Evolutionary conservation across 2,888 invertebrate genomes (phyloP), one percentile per base, ranked within the genome.

Genomic region (Pheosia gnoma): DNA sequence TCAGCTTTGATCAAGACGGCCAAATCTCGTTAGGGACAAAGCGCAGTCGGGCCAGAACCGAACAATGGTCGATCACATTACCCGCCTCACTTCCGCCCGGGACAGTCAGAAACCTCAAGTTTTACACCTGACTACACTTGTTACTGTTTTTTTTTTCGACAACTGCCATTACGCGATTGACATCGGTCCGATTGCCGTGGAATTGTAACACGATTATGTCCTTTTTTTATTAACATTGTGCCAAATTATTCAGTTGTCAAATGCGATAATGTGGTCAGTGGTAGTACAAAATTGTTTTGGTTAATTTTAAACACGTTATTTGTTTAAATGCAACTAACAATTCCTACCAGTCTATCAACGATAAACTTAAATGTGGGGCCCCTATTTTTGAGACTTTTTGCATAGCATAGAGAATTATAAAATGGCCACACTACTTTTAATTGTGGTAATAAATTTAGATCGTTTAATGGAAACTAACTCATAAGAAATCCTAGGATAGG

Each of bases 1-100:
- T 81, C 77, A 78, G 79, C 82, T 83, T 84, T 83, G 82, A 82
- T 77, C 75, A 73, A 75, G 74, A 71, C 69, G 78, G 75, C 81
- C 79, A 82, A 87, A 91, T 91, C 91, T 91, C 84, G 89, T 90
- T 91, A 90, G 71, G 83, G 79, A 87, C 84, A 87, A 88, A 85
- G 77, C 79, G 70, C 73, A 71, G 79, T 74, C 80, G 76, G 81
- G 80, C 82, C 75, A 54, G 45, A 55, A 78, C 74, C 81, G 79
- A 78, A 86, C 84, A 83, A 84, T 82, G 76, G 75, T 75, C 80
- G 83, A 88, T 91, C 87, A 76, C 78, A 83, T 90, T 90, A 87
- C 88, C 80, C 80, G 74, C 74, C 75, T 79, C 79, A 74, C 81
- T 89, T 90, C 91, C 90, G 88, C 2, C 25, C 25, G 25, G 25